Evolutionary conservation across 2,888 invertebrate species (phyloP).

Genomic region (Synergus gifuensis): DNA sequence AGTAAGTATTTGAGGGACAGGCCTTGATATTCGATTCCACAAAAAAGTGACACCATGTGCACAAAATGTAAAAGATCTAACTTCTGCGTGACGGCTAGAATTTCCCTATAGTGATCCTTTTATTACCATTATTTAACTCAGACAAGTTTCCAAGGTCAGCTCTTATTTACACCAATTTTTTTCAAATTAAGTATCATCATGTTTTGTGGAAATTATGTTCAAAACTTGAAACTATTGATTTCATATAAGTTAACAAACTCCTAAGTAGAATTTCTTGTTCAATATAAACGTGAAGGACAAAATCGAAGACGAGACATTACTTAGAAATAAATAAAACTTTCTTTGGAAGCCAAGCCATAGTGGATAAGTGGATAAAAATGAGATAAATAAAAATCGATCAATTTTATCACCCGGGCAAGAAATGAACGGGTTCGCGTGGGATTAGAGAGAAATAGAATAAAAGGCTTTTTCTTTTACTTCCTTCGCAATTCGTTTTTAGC

Average conservation of each 20-base stretch:
- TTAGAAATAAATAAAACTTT: too few species aligned
- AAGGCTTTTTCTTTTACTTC: not conserved
- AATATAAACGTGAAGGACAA: too few species aligned
- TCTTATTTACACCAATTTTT: not conserved
- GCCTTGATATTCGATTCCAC: constrained; percentile 22
- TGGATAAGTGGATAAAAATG: not conserved
- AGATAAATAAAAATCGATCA: constrained; percentile 17
- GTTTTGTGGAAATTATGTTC: too few species aligned
- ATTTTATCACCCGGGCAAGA: constrained; percentile 17
- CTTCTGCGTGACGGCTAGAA: constrained; percentile 21
- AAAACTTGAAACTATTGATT: too few species aligned
- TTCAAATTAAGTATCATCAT: too few species aligned
- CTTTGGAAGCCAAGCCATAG: not conserved
- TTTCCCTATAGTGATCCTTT: constrained; percentile 3
- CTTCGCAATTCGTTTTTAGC: not conserved
- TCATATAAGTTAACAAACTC: too few species aligned
- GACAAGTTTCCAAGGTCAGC: not conserved
- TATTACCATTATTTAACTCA: constrained; percentile 18
- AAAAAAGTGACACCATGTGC: constrained; percentile 18
- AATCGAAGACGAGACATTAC: too few species aligned
- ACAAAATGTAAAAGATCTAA: not conserved
- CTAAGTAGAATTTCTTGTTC: too few species aligned
- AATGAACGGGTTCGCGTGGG: not conserved
- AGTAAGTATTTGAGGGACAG: constrained; percentile 1
- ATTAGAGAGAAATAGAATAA: constrained; percentile 20